Conservation (phyloP, 2,113 vertebrate genomes). For the Pseudopodoces humilis region DNA sequence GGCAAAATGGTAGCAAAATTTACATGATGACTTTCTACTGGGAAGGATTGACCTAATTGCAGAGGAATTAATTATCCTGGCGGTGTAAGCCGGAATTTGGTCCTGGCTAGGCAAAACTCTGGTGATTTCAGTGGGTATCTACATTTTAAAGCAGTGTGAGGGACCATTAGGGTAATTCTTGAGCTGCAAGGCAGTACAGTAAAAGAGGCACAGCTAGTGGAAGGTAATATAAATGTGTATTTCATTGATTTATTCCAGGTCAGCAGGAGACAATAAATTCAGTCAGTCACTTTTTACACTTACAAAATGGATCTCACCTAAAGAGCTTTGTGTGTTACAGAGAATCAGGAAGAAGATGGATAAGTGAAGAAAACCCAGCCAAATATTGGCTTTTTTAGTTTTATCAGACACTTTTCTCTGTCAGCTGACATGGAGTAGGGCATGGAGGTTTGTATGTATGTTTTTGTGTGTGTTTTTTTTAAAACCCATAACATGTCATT, state of each 20-base stretch:
- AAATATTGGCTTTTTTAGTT: not conserved
- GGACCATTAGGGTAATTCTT: not conserved
- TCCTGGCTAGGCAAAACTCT: not conserved
- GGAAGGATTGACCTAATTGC: constrained; percentile 1
- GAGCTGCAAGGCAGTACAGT: not conserved
- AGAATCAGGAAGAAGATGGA: not conserved
- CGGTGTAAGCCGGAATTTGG: not conserved
- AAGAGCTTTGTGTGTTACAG: not conserved
- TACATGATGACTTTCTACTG: not conserved
- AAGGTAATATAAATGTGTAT: not conserved
- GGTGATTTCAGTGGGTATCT: not conserved
- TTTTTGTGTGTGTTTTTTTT: accelerated
- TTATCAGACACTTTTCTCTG: not conserved
- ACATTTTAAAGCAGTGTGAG: not conserved
- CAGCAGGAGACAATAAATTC: not conserved
- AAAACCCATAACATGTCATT: not conserved
- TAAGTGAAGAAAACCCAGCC: not conserved
- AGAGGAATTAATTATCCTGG: constrained; percentile 1
- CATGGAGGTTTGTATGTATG: not conserved
- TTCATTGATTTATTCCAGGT: constrained; percentile 40
- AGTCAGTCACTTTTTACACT: not conserved
- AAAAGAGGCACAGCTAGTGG: not conserved
- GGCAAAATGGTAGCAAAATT: not conserved
- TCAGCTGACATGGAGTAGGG: not conserved
- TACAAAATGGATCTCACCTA: not conserved